Evolutionary conservation across 2,113 vertebrate species (phyloP), one percentile per base, ranked within the genome.

Genomic region (Gnathonemus longibarbis): DNA sequence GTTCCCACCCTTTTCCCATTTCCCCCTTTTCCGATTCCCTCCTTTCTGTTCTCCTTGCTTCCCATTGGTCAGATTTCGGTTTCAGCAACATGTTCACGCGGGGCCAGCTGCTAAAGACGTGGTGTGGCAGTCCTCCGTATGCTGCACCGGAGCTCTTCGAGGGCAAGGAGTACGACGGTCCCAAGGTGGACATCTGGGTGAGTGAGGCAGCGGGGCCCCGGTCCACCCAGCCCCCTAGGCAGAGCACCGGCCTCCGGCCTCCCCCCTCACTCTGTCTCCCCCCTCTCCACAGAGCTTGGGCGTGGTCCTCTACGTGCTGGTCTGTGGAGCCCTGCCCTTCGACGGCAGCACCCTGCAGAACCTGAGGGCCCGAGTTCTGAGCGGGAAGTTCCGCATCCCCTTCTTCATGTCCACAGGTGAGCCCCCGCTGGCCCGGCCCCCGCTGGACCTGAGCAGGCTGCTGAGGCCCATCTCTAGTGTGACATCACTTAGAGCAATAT

Each of bases 371-470:
- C 96, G 98, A 4, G 98, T 99, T 91, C 95, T 99, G 91, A 99
- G 98, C 17, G 98, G 98, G 4, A 99, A 99, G 90, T 99, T 99
- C 91, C 98, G 98, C 91, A 99, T 99, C 91, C 98, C 98, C 0
- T 99, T 99, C 93, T 99, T 99, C 94, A 99, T 99, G 98, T 99
- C 98, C 94, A 99, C 98, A 97, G 98, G 98, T 99, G 93, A 94
- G 96, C 62, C 24, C 39, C 10, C 9, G 8, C 88, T 2, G 6
- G 10, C 11, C 87, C 10, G 39, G 39, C 13, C 77, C 77, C 15
- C 77, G 19, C 39, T 13, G 80, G 42, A 24, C 21, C 42, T 0
- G 77, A 45, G 39, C 62, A n/a, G 62, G 9, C 24, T 66, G 62
- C 62, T 27, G 3, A 27, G 62, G n/a, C n/a, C n/a, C 62, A n/a